Percentiles rank a stretch among this genome's conserved stretches.
These are phyloP conservation scores for Andrena hattorfiana DNA, from an alignment of 2,888 invertebrate species.

Conservation along the genomic window DNA sequence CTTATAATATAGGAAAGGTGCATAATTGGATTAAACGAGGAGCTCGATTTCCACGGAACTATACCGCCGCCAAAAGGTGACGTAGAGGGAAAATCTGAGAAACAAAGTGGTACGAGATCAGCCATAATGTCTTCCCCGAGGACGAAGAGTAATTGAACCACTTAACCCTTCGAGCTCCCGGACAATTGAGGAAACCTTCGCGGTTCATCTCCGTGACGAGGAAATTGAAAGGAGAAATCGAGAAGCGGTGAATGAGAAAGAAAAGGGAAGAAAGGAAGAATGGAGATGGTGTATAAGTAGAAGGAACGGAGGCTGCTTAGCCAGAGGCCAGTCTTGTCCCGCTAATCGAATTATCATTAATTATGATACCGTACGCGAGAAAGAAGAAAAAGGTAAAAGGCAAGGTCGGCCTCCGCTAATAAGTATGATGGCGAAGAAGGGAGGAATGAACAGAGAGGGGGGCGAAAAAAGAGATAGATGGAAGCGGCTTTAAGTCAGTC, in stretches of 20 bases:
- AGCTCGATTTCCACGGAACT: background rate
- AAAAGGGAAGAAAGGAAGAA: constrained; percentile 6
- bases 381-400: constrained; percentile 62
- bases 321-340: constrained; percentile 78
- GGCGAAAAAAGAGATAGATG: constrained; percentile 68
- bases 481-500: constrained; percentile 80
- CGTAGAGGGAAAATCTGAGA: background rate
- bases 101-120: background rate
- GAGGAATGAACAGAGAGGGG: constrained; percentile 45
- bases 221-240: constrained; percentile 23
- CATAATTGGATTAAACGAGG: too few relatives aligned
- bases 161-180: constrained; percentile 13
- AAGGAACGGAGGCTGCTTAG: constrained; percentile 69
- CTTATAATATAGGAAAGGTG: too few relatives aligned
- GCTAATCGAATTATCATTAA: constrained; percentile 84
- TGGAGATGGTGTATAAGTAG: constrained; percentile 16
- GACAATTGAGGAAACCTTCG: constrained; percentile 10
- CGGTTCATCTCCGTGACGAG: constrained; percentile 11
- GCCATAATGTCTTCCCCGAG: constrained; percentile 5
- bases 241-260: constrained; percentile 1
- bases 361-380: constrained; percentile 78
- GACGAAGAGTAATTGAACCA: constrained; percentile 7
- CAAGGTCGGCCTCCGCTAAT: constrained; percentile 68
- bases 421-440: constrained; percentile 59
- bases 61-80: background rate